Evolutionary conservation across 2,888 invertebrate genomes (phyloP).

Genomic region (Pristionchus mayeri): DNA sequence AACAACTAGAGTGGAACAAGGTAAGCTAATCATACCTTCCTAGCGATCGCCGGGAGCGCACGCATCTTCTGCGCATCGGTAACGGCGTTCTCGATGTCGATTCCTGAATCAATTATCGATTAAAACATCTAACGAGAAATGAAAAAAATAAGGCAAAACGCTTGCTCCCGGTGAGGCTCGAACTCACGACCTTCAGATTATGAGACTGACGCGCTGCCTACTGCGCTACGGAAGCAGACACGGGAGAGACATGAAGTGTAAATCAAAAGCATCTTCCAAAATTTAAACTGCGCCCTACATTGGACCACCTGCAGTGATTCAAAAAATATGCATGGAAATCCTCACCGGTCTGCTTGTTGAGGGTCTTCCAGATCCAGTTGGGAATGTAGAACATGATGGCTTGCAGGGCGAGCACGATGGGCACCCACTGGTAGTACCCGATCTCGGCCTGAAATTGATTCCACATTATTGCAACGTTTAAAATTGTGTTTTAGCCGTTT

Average conservation of each 20-base stretch:
- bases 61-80: constrained; percentile 68
- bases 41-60: constrained; percentile 53
- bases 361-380: constrained; percentile 74
- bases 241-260: too few species aligned
- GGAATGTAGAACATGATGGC: constrained; percentile 75
- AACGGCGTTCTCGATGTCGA: constrained; percentile 69
- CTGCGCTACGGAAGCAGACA: constrained; percentile 81
- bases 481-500: too few species aligned
- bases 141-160: too few species aligned
- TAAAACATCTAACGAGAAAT: background rate
- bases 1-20: too few species aligned
- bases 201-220: constrained; percentile 92
- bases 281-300: too few species aligned
- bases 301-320: too few species aligned
- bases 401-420: constrained; percentile 73
- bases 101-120: constrained; percentile 55
- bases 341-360: constrained; percentile 71
- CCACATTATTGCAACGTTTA: too few species aligned
- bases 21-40: too few species aligned
- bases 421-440: constrained; percentile 76
- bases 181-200: constrained; percentile 95
- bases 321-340: too few species aligned
- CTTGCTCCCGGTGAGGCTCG: constrained; percentile 85
- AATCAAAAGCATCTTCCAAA: too few species aligned
- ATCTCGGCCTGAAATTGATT: constrained; percentile 61